phyloP scores from a whole-genome alignment of 2,113 vertebrate genomes.

The Neotoma lepida region DNA sequence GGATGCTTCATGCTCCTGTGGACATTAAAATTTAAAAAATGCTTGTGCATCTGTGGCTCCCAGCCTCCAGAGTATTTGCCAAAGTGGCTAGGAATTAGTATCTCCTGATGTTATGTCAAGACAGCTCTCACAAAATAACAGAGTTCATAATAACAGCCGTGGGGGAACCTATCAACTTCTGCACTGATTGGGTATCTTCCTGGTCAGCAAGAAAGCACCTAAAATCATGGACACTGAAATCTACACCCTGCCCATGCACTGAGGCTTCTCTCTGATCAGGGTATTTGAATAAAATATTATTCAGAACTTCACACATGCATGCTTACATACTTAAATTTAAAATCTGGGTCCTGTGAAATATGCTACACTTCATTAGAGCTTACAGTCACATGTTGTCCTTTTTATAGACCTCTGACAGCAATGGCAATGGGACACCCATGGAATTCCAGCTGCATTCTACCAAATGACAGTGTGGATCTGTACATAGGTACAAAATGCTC shows the following conservation, averaged over 20 bases:
- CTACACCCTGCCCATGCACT: slow-evolving; percentile 58
- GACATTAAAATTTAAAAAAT: slow-evolving; percentile 72
- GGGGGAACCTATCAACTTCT: slow-evolving; percentile 79
- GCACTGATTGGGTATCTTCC: slow-evolving; percentile 80
- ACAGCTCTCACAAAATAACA: slow-evolving; percentile 75
- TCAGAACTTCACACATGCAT: slow-evolving; percentile 6
- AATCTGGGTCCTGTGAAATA: neutral
- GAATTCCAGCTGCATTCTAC: neutral
- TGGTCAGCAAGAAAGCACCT: slow-evolving; percentile 80
- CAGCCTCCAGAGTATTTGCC: slow-evolving; percentile 64
- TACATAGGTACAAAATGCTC: neutral
- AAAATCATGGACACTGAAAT: slow-evolving; percentile 62
- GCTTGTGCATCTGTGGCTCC: slow-evolving; percentile 74
- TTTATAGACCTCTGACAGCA: neutral
- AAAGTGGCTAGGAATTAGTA: slow-evolving; percentile 67
- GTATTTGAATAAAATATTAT: slow-evolving; percentile 72
- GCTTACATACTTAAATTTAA: neutral
- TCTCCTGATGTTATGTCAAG: slow-evolving; percentile 74
- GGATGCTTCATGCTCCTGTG: slow-evolving; percentile 66
- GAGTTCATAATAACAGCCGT: slow-evolving; percentile 71
- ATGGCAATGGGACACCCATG: neutral
- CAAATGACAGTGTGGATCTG: neutral
- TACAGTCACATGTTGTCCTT: neutral
- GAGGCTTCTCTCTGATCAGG: slow-evolving; percentile 51
- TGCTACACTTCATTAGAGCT: neutral